A percentile compares a stretch with the other conserved stretches of the same genome.
Conservation (phyloP, 2,888 invertebrate genomes). For the Leucophenga maculata region DNA sequence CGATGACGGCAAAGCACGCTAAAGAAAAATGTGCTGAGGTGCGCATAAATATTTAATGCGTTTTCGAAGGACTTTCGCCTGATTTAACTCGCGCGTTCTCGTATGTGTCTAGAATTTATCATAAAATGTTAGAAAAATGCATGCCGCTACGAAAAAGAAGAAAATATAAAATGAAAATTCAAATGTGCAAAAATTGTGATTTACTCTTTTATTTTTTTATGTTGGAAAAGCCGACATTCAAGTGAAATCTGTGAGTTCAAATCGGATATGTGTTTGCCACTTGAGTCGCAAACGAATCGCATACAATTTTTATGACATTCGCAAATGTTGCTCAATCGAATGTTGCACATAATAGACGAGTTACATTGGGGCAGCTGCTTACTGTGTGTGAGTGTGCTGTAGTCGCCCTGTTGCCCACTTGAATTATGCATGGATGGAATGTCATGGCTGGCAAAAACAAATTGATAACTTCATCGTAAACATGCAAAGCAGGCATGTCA, state of each 20-base stretch:
- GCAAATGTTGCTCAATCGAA: slow-evolving; percentile 59
- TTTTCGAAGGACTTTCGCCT: slow-evolving; percentile 40
- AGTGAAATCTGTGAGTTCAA: slow-evolving; percentile 41
- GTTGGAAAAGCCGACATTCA: slow-evolving; percentile 6
- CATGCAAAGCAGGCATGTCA: slow-evolving; percentile 59
- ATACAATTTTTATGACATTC: slow-evolving; percentile 66
- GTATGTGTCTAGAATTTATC: slow-evolving; percentile 65
- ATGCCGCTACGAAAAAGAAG: slow-evolving; percentile 11
- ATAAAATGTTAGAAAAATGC: slow-evolving; percentile 40
- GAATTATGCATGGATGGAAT: slow-evolving; percentile 67
- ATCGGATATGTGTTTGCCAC: slow-evolving; percentile 41
- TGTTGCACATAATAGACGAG: slow-evolving; percentile 21
- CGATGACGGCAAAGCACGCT: neutral
- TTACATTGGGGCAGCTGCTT: slow-evolving; percentile 17
- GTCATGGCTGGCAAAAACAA: slow-evolving; percentile 67
- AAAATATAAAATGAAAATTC: slow-evolving; percentile 12
- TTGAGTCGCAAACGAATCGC: slow-evolving; percentile 33
- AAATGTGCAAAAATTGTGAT: neutral
- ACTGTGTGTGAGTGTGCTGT: slow-evolving; percentile 16
- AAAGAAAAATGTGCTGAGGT: slow-evolving; percentile 54
- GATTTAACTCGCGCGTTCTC: slow-evolving; percentile 34
- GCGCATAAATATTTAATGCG: slow-evolving; percentile 62
- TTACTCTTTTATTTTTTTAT: too few species aligned
- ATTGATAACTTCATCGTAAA: slow-evolving; percentile 70
- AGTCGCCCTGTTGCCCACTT: slow-evolving; percentile 45